A percentile compares a stretch with the other conserved stretches of the same genome.
phyloP scores from a whole-genome alignment of 2,888 invertebrate species.

The Drosophila meridionalis region DNA sequence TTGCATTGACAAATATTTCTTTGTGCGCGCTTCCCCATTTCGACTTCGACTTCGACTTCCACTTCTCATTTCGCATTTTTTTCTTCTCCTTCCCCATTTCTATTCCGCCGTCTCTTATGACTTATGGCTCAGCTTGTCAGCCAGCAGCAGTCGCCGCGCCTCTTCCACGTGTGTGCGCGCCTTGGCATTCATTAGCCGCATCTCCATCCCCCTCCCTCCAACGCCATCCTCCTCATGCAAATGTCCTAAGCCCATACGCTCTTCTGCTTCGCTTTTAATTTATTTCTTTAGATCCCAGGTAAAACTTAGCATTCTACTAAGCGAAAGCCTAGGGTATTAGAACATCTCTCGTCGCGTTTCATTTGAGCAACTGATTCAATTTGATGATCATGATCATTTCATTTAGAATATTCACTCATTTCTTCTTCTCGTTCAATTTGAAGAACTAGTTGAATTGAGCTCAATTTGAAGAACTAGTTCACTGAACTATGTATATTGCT shows the following conservation, averaged over 20 bases:
- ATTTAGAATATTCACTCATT: neutral
- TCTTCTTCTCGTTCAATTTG: neutral
- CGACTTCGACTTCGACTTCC: neutral
- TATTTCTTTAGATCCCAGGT: slow-evolving; percentile 7
- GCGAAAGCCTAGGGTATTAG: neutral
- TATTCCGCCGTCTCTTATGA: neutral
- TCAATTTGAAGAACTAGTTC: neutral
- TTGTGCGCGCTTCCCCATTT: slow-evolving; percentile 38
- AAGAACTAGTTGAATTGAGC: neutral
- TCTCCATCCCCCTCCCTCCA: neutral
- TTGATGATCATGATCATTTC: neutral
- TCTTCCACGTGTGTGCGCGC: slow-evolving; percentile 7
- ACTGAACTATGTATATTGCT: too few relatives aligned
- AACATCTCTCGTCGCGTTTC: neutral
- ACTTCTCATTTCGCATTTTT: neutral
- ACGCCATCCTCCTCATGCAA: slow-evolving; percentile 12
- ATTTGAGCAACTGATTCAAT: neutral
- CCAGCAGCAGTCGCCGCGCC: slow-evolving; percentile 1
- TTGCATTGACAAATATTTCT: slow-evolving; percentile 73
- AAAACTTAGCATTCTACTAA: slow-evolving; percentile 10
- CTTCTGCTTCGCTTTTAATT: slow-evolving; percentile 4
- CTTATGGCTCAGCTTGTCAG: slow-evolving; percentile 17
- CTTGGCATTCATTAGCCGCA: slow-evolving; percentile 74
- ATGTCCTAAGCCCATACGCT: slow-evolving; percentile 35
- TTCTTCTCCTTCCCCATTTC: neutral